Percentiles rank a stretch among this genome's conserved stretches.
Conservation (phyloP, 2,797 vertebrate genomes). For the Chelon auratus region DNA sequence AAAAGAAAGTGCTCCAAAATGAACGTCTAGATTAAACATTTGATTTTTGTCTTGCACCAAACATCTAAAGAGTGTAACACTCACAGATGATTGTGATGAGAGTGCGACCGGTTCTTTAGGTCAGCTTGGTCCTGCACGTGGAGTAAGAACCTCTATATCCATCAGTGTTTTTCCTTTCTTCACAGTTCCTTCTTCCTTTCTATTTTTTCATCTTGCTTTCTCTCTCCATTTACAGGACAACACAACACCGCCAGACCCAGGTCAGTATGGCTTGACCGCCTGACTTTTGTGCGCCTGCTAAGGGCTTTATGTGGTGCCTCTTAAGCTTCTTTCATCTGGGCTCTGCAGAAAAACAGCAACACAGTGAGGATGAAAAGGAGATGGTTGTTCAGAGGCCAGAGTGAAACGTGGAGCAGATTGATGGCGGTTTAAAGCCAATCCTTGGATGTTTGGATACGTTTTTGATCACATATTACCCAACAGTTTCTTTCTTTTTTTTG, state of each 20-base stretch:
- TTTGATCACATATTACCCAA: slow-evolving; percentile 42
- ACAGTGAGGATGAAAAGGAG: slow-evolving; percentile 35
- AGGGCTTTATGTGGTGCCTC: slow-evolving; percentile 32
- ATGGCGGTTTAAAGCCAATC: slow-evolving; percentile 37
- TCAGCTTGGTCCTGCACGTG: slow-evolving; percentile 37
- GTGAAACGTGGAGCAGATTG: slow-evolving; percentile 35
- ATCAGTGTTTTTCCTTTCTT: slow-evolving; percentile 1
- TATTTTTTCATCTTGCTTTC: neutral
- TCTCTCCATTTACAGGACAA: slow-evolving; percentile 69
- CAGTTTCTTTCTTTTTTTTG: neutral
- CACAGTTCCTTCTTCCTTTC: neutral
- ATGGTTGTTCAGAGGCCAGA: slow-evolving; percentile 39
- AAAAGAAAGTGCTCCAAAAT: neutral
- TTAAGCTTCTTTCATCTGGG: slow-evolving; percentile 51
- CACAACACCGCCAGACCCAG: slow-evolving; percentile 64
- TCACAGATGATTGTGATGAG: slow-evolving; percentile 11
- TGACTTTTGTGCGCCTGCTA: slow-evolving; percentile 39
- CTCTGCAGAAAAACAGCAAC: slow-evolving; percentile 39
- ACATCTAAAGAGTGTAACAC: slow-evolving; percentile 6
- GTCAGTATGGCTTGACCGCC: slow-evolving; percentile 71
- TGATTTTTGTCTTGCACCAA: neutral
- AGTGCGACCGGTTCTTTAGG: slow-evolving; percentile 46
- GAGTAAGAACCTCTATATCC: slow-evolving; percentile 29
- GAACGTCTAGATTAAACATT: neutral
- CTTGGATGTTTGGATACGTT: slow-evolving; percentile 20